Evolutionary conservation across 2,888 invertebrate species (phyloP), one percentile per base, ranked within the genome.

Genomic region (Drosophila neotestacea): DNA sequence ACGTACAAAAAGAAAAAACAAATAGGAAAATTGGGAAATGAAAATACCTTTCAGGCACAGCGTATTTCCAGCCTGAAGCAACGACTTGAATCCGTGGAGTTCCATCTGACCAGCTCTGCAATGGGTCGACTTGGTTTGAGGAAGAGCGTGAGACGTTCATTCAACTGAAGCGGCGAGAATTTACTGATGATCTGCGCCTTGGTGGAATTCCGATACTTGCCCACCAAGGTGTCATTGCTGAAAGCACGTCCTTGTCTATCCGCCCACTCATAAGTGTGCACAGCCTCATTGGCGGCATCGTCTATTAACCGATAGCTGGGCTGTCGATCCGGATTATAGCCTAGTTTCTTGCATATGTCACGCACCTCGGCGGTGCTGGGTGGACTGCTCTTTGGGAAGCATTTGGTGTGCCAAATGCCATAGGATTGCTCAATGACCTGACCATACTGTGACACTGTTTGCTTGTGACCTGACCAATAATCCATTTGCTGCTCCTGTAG

Each of bases 371-470:
- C 93, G 0, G 92, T 89, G 74, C 85, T 77, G 48, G 93, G 94
- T 0, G 94, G 94, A 7, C 92, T 92, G 46, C 91, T 89, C 51
- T 93, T 93, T 11, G 94, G 91, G 77, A 94, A 95, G 85, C 96
- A 96, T 86, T 95, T 95, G 0, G 95, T 93, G 77, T 95, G 95
- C 96, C 96, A 96, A 7, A 95, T 93, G 11, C 96, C 96, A 72
- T 94, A 95, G 0, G 94, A 94, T 48, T 94, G 94, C 5, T 94
- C 93, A 54, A 95, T 93, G 0, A 96, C 94, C 92, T 96, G 95
- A 0, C 96, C 96, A 11, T 93, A 94, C n/a, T 94, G 94, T 10
- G 88, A 77, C 7, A 46, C 42, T 5, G 71, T 58, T 4, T 62
- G 63, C 36, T 54, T 44, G 13, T 70, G 47, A 2, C 72, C 51